Evolutionary conservation across 2,888 invertebrate genomes (phyloP).

Genomic region (Cryptophagus acutangulus): DNA sequence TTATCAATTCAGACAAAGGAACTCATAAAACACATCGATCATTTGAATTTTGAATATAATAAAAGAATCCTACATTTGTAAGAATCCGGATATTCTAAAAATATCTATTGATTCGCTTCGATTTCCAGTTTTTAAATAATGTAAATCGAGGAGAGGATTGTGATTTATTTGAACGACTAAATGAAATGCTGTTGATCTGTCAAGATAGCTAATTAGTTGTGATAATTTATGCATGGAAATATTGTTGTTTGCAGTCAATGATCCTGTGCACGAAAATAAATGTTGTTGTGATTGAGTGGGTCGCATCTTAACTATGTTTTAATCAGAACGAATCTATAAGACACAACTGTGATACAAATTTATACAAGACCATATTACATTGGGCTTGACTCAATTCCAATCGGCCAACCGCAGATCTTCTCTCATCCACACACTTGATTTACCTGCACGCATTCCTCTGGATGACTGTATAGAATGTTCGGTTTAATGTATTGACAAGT

Average conservation of each 20-base stretch:
- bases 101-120: too few relatives aligned
- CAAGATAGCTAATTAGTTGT: slow-evolving; percentile 31
- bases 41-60: too few relatives aligned
- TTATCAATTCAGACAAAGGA: too few relatives aligned
- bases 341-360: slow-evolving; percentile 49
- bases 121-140: too few relatives aligned
- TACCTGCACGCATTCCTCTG: slow-evolving; percentile 21
- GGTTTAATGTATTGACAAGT: slow-evolving; percentile 49
- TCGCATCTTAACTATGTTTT: slow-evolving; percentile 47
- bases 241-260: slow-evolving; percentile 32
- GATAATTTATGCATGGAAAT: slow-evolving; percentile 34
- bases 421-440: neutral
- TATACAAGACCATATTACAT: slow-evolving; percentile 47
- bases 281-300: slow-evolving; percentile 41
- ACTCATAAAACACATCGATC: too few relatives aligned
- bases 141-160: too few relatives aligned
- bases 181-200: too few relatives aligned
- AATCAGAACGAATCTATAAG: slow-evolving; percentile 48
- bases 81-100: too few relatives aligned
- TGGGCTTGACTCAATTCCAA: slow-evolving; percentile 43
- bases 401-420: slow-evolving; percentile 25
- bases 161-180: too few relatives aligned
- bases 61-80: too few relatives aligned
- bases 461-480: slow-evolving; percentile 41
- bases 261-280: slow-evolving; percentile 31